These are phyloP conservation scores for Pyrgilauda ruficollis DNA, from an alignment of 2,113 vertebrate species.

Conservation along the genomic window DNA sequence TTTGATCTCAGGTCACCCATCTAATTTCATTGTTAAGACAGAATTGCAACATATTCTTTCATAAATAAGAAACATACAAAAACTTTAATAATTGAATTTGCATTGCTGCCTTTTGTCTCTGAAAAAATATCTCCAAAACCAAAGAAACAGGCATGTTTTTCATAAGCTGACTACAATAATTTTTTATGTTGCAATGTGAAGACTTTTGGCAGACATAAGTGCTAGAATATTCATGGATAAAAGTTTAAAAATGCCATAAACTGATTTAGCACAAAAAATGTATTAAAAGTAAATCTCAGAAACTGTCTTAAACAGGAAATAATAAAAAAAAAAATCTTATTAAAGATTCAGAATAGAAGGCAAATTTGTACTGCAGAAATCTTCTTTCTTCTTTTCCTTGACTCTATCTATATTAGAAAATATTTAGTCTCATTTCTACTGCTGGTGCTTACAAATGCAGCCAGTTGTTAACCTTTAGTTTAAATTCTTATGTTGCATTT, in stretches of 20 bases:
- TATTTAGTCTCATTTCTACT: not conserved
- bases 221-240: not conserved
- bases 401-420: not conserved
- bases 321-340: not conserved
- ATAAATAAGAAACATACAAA: not conserved
- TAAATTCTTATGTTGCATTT: slow-evolving; percentile 24
- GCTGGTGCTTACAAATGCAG: not conserved
- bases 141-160: not conserved
- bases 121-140: not conserved
- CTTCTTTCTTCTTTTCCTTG: not conserved
- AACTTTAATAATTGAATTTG: not conserved
- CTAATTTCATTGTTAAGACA: not conserved
- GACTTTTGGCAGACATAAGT: not conserved
- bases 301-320: not conserved
- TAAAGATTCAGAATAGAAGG: not conserved
- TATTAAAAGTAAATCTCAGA: not conserved
- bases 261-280: not conserved
- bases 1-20: not conserved
- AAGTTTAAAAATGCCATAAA: not conserved
- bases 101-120: not conserved
- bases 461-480: slow-evolving; percentile 25
- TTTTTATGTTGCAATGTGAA: not conserved
- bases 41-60: not conserved
- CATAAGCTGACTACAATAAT: not conserved
- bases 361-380: not conserved